Conservation (phyloP, 2,888 invertebrate genomes). For the Coleophora flavipennella region DNA sequence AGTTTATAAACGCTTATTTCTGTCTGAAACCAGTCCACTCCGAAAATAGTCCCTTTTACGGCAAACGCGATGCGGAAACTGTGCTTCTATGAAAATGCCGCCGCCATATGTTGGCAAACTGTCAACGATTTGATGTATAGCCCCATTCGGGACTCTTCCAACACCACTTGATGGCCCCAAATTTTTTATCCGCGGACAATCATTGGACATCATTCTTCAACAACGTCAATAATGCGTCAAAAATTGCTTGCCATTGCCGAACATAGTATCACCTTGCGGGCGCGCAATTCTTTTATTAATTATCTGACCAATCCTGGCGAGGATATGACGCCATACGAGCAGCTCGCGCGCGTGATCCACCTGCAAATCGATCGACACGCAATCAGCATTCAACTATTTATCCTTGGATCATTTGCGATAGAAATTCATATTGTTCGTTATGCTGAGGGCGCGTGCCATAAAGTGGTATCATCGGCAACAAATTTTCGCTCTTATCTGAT, state of each 20-base stretch:
- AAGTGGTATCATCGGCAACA: not conserved
- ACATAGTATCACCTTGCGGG: slow-evolving; percentile 52
- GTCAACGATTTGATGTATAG: slow-evolving; percentile 16
- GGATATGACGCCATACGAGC: slow-evolving; percentile 67
- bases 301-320: slow-evolving; percentile 60
- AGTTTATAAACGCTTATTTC: not conserved
- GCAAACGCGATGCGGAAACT: slow-evolving; percentile 1
- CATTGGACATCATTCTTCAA: slow-evolving; percentile 16
- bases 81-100: slow-evolving; percentile 7
- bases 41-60: not conserved
- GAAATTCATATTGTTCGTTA: slow-evolving; percentile 38
- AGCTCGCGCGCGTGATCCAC: slow-evolving; percentile 56
- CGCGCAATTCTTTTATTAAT: slow-evolving; percentile 68
- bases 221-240: slow-evolving; percentile 49
- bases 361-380: slow-evolving; percentile 55
- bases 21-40: not conserved
- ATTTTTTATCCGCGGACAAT: slow-evolving; percentile 21
- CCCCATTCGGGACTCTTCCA: slow-evolving; percentile 5
- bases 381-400: slow-evolving; percentile 39
- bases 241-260: slow-evolving; percentile 44
- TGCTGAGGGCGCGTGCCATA: slow-evolving; percentile 29
- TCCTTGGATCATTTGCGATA: slow-evolving; percentile 52
- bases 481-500: too few species aligned
- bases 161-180: not conserved
- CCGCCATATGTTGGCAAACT: slow-evolving; percentile 10